Base-by-base conservation (phyloP, 2,888 invertebrate genomes). In the Zaprionus obscuricornis region DNA sequence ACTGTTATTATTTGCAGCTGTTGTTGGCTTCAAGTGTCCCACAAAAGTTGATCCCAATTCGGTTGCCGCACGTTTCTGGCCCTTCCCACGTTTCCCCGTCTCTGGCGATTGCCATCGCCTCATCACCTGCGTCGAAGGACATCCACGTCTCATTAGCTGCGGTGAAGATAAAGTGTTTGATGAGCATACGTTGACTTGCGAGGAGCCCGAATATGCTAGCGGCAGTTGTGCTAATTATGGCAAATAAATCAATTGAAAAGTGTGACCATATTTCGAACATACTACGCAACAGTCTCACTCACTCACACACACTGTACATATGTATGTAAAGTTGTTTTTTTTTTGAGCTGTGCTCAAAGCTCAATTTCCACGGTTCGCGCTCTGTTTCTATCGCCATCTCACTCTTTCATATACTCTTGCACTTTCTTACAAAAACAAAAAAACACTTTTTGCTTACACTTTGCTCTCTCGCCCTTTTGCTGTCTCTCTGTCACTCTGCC, bases 11-110 rank as follows among this genome's bases (percentile, higher is more conserved):
- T 27, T 70, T 71, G 2, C 91, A 95, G 96, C 95, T 82, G 95
- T 97, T 55, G 94, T 97, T 62, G 97, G 97, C 49, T 97, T 97
- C 93, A 96, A 96, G 86, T 97, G 97, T 89, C 97, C 97, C 20
- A 93, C 94, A 1, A 96, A 96, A 88, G 94, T 96, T 36, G 95
- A 96, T 22, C 93, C 95, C 3, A 93, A 95, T 88, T 94, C 95
- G 10, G 93, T 94, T 55, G 94, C 96, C 2, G 96, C 96, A 45
- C 96, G 95, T 89, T 97, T 97, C 92, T 96, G 96, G 95, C 97
- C 97, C 0, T 97, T 94, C 92, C 97, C 97, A 22, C 93, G 97
- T 72, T 97, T 96, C 91, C 93, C 97, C 2, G 95, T 97, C 7
- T 95, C 96, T 34, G 96, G 96, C 10, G 96, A 97, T 90, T 96